phyloP scores from a whole-genome alignment of 1,140 invertebrate species.

The Trigoniulus corallinus region DNA sequence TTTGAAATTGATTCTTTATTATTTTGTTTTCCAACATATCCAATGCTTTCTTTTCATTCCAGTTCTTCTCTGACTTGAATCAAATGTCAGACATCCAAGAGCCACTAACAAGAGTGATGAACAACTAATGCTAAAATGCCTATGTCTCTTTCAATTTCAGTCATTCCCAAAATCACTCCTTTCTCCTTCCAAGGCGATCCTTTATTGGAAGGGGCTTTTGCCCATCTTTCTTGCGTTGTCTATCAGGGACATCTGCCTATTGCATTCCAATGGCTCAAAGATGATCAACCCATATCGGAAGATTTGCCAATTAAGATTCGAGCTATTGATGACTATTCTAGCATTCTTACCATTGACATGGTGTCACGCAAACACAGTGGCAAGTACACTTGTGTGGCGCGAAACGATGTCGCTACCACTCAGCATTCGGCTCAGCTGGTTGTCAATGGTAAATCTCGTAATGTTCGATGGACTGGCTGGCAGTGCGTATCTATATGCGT shows the following conservation, averaged over 20 bases:
- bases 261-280: conserved; percentile 53
- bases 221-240: too few relatives aligned
- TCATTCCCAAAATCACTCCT: background rate
- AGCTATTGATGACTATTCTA: conserved; percentile 67
- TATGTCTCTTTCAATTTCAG: background rate
- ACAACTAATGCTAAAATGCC: conserved; percentile 5
- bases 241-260: too few relatives aligned
- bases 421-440: conserved; percentile 24
- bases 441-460: conserved; percentile 27
- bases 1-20: too few relatives aligned
- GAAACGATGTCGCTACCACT: conserved; percentile 19
- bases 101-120: too few relatives aligned
- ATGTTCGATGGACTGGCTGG: too few relatives aligned
- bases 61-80: conserved; percentile 12
- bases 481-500: too few relatives aligned
- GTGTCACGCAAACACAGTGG: conserved; percentile 62
- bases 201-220: too few relatives aligned
- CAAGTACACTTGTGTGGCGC: conserved; percentile 63
- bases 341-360: conserved; percentile 69
- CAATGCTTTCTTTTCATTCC: conserved; percentile 6
- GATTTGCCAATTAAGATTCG: conserved; percentile 37
- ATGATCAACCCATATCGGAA: conserved; percentile 40
- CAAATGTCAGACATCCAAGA: too few relatives aligned
- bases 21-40: too few relatives aligned
- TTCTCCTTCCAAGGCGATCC: too few relatives aligned